A percentile compares a stretch with the other conserved stretches of the same genome.
Evolutionary conservation across 2,888 invertebrate species (phyloP).

Genomic region (Cosmia pyralina): DNA sequence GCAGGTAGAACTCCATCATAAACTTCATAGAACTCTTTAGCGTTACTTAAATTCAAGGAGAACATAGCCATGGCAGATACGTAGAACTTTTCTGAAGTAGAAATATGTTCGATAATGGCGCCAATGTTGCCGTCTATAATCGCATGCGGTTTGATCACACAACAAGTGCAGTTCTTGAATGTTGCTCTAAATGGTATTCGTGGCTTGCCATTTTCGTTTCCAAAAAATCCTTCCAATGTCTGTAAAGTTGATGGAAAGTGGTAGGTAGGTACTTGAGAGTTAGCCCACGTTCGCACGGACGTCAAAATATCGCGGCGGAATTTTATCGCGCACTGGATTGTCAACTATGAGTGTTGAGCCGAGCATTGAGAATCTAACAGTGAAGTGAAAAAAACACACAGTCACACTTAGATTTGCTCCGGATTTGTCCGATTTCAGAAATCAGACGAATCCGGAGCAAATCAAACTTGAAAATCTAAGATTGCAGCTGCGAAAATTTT

Average conservation of each 20-base stretch:
- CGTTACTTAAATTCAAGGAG: slow-evolving; percentile 93
- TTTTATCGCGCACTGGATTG: too few species aligned
- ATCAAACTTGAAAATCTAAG: too few species aligned
- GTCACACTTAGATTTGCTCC: too few species aligned
- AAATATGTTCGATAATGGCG: slow-evolving; percentile 93
- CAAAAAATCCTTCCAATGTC: slow-evolving; percentile 82
- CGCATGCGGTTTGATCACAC: slow-evolving; percentile 97
- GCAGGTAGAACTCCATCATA: slow-evolving; percentile 96
- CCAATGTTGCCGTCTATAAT: slow-evolving; percentile 94
- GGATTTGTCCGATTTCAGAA: too few species aligned
- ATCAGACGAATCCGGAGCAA: too few species aligned
- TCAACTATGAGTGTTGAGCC: too few species aligned
- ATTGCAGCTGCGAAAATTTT: too few species aligned
- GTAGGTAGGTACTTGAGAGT: too few species aligned
- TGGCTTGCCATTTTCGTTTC: slow-evolving; percentile 77
- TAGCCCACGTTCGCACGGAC: too few species aligned
- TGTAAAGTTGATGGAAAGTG: slow-evolving; percentile 47
- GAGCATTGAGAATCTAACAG: too few species aligned
- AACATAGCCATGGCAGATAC: slow-evolving; percentile 95
- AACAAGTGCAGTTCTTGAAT: slow-evolving; percentile 92
- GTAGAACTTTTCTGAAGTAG: slow-evolving; percentile 92
- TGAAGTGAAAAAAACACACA: too few species aligned
- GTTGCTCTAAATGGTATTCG: slow-evolving; percentile 87
- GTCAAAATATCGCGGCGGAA: too few species aligned
- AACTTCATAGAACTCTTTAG: slow-evolving; percentile 97